Percentiles rank a stretch among this genome's conserved stretches.
These are phyloP conservation scores for Sebastes dallii DNA, from an alignment of 2,797 vertebrate genomes.

Conservation along the genomic window DNA sequence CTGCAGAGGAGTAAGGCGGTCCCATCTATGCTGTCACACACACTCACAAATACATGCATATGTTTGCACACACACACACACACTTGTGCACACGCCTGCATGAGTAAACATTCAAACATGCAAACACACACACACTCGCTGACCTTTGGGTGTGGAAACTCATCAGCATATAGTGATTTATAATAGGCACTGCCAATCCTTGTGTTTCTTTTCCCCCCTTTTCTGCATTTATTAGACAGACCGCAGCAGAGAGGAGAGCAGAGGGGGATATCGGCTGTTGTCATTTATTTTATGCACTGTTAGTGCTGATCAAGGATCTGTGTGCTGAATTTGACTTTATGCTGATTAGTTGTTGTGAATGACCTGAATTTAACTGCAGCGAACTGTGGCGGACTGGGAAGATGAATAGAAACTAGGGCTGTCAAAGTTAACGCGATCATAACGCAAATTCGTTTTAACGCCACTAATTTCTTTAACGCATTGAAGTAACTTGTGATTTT, in stretches of 20 bases:
- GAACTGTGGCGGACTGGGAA: neutral
- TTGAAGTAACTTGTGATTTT: no score
- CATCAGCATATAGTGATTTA: conserved; percentile 75
- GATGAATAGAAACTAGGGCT: neutral
- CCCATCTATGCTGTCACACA: conserved; percentile 28
- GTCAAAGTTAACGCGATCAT: no score
- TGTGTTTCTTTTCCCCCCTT: conserved; percentile 8
- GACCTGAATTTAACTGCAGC: conserved; percentile 12
- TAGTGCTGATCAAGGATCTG: conserved; percentile 50
- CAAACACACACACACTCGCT: conserved; percentile 58
- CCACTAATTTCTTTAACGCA: neutral
- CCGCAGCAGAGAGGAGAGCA: neutral
- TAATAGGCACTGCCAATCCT: conserved; percentile 58
- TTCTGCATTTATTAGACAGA: conserved; percentile 55
- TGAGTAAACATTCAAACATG: conserved; percentile 48
- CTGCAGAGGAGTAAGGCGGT: conserved; percentile 46
- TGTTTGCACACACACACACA: conserved; percentile 25
- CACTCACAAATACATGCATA: conserved; percentile 41
- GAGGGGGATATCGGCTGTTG: conserved; percentile 32
- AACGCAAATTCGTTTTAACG: neutral
- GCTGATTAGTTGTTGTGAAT: conserved; percentile 31
- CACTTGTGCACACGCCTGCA: conserved; percentile 24
- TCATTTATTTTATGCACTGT: conserved; percentile 50
- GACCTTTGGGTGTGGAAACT: conserved; percentile 69
- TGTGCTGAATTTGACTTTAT: conserved; percentile 35